Evolutionary conservation across 2,113 vertebrate genomes (phyloP).

Genomic region (Pachyramphus minor): DNA sequence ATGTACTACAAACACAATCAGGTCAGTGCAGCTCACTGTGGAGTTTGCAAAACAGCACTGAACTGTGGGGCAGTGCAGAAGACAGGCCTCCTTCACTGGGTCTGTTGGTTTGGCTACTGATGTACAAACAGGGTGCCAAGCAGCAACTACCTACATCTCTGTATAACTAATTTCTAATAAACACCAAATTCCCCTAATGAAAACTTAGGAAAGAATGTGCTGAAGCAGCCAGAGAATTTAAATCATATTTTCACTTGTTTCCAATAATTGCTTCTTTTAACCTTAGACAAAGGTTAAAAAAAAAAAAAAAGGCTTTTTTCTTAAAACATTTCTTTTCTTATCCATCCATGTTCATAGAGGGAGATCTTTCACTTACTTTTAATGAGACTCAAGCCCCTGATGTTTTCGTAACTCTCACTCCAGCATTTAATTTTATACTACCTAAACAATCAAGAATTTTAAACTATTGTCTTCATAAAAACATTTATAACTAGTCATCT

Average conservation of each 20-base stretch:
- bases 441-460: background rate
- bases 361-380: background rate
- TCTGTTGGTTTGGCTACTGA: background rate
- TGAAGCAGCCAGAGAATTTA: background rate
- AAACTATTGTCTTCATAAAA: background rate
- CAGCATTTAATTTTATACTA: background rate
- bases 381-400: background rate
- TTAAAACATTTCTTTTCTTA: background rate
- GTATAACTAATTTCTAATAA: background rate
- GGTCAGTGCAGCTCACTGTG: background rate
- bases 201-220: background rate
- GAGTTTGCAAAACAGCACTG: background rate
- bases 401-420: background rate
- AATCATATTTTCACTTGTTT: background rate
- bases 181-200: background rate
- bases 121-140: background rate
- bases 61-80: background rate
- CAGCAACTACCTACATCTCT: background rate
- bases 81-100: background rate
- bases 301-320: background rate
- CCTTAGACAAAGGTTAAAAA: background rate
- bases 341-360: background rate
- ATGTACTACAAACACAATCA: background rate
- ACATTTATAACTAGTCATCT: background rate
- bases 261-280: background rate